Evolutionary conservation across 2,113 vertebrate species (phyloP).

Genomic region (Gambusia holbrooki): DNA sequence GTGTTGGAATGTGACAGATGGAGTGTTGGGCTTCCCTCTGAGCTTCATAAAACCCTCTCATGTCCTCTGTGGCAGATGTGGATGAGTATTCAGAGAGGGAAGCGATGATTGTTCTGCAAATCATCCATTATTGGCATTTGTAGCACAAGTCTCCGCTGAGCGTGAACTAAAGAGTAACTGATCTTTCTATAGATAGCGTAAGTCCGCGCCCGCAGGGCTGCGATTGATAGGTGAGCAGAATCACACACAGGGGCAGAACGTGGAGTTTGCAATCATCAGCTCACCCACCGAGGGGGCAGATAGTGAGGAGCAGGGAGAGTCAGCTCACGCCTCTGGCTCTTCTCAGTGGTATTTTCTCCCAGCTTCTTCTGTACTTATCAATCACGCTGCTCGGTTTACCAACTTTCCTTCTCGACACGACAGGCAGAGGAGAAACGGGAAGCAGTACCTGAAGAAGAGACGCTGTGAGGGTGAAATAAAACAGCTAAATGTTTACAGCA

Average conservation of each 20-base stretch:
- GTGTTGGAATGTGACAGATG: slow-evolving; percentile 49
- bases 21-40: slow-evolving; percentile 23
- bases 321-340: slow-evolving; percentile 45
- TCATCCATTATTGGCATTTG: slow-evolving; percentile 46
- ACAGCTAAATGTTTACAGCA: neutral
- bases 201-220: slow-evolving; percentile 57
- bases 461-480: neutral
- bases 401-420: neutral
- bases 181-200: slow-evolving; percentile 50
- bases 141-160: slow-evolving; percentile 36
- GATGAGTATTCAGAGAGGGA: slow-evolving; percentile 16
- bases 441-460: slow-evolving; percentile 7
- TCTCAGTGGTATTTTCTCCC: slow-evolving; percentile 26
- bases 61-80: slow-evolving; percentile 19
- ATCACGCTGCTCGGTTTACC: slow-evolving; percentile 12
- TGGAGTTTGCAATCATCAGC: slow-evolving; percentile 56
- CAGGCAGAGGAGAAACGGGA: slow-evolving; percentile 4
- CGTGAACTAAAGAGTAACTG: slow-evolving; percentile 38
- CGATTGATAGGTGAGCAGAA: slow-evolving; percentile 44
- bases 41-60: slow-evolving; percentile 29
- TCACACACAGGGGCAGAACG: slow-evolving; percentile 36
- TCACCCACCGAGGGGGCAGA: slow-evolving; percentile 44
- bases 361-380: slow-evolving; percentile 34
- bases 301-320: slow-evolving; percentile 43
- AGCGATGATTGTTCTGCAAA: slow-evolving; percentile 15